Evolutionary conservation across 2,888 invertebrate genomes (phyloP).

Genomic region (Hemithea aestivaria): DNA sequence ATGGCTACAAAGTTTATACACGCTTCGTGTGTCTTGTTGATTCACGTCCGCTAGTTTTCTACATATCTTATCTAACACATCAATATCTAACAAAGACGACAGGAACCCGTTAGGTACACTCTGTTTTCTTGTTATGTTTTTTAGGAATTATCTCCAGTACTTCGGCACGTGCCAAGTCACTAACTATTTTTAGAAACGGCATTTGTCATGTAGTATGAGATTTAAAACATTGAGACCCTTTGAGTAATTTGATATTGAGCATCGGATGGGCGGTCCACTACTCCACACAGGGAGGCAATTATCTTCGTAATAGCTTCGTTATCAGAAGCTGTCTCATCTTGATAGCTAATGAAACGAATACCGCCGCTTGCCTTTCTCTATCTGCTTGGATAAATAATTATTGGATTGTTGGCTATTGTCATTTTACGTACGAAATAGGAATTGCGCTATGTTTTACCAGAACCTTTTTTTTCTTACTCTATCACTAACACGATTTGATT

Average conservation of each 20-base stretch:
- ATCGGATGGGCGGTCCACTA: slow-evolving; percentile 41
- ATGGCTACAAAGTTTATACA: background rate
- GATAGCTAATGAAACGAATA: slow-evolving; percentile 50
- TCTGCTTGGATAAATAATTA: slow-evolving; percentile 26
- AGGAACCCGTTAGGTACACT: slow-evolving; percentile 36
- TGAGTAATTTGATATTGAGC: slow-evolving; percentile 30
- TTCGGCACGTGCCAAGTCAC: slow-evolving; percentile 22
- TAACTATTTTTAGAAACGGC: slow-evolving; percentile 28
- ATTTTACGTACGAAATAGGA: slow-evolving; percentile 24
- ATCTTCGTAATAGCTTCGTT: slow-evolving; percentile 62
- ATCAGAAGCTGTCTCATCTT: slow-evolving; percentile 58
- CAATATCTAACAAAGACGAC: slow-evolving; percentile 36
- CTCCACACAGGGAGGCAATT: slow-evolving; percentile 48
- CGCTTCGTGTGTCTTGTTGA: slow-evolving; percentile 11
- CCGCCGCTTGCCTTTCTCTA: slow-evolving; percentile 42
- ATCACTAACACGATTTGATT: slow-evolving; percentile 12
- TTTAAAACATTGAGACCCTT: slow-evolving; percentile 25
- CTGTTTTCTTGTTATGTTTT: slow-evolving; percentile 31
- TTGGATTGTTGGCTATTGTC: slow-evolving; percentile 28
- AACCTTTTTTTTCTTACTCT: slow-evolving; percentile 3
- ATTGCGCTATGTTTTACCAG: no score
- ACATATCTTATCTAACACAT: slow-evolving; percentile 32
- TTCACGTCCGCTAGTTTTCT: slow-evolving; percentile 22
- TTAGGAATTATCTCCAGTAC: slow-evolving; percentile 23
- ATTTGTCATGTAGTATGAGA: slow-evolving; percentile 33